Percentiles rank a stretch among this genome's conserved stretches.
Conservation (phyloP, 2,888 invertebrate genomes). For the Callosobruchus maculatus region DNA sequence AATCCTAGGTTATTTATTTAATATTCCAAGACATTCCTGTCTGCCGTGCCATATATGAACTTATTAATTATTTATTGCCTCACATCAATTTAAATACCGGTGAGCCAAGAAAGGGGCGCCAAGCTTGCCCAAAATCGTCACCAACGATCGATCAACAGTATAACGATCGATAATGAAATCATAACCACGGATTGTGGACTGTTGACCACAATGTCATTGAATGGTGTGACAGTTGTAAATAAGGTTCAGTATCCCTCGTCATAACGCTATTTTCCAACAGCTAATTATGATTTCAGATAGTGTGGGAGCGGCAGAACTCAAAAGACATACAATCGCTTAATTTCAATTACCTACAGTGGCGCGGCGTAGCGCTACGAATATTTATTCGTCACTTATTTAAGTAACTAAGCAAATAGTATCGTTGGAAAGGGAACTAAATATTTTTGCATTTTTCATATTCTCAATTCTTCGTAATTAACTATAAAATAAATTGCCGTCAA, state of each 20-base stretch:
- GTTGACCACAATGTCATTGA: background rate
- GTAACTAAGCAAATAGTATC: too few species aligned
- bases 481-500: too few species aligned
- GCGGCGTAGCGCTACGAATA: background rate
- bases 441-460: too few species aligned
- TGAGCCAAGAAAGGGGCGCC: background rate
- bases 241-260: background rate
- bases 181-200: background rate
- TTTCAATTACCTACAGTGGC: constrained; percentile 36
- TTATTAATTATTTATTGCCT: background rate
- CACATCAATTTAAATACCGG: background rate
- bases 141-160: constrained; percentile 17
- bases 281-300: constrained; percentile 37
- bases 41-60: background rate
- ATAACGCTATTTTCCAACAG: constrained; percentile 5
- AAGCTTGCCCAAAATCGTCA: background rate
- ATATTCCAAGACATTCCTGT: background rate
- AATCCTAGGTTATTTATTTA: too few species aligned
- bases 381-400: too few species aligned
- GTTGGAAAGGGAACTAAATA: too few species aligned
- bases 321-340: constrained; percentile 36
- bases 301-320: constrained; percentile 22
- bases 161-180: constrained; percentile 23
- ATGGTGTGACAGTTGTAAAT: background rate
- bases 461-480: too few species aligned